phyloP scores from a whole-genome alignment of 1,140 invertebrate species.

The Lordiphosa clarofinis region DNA sequence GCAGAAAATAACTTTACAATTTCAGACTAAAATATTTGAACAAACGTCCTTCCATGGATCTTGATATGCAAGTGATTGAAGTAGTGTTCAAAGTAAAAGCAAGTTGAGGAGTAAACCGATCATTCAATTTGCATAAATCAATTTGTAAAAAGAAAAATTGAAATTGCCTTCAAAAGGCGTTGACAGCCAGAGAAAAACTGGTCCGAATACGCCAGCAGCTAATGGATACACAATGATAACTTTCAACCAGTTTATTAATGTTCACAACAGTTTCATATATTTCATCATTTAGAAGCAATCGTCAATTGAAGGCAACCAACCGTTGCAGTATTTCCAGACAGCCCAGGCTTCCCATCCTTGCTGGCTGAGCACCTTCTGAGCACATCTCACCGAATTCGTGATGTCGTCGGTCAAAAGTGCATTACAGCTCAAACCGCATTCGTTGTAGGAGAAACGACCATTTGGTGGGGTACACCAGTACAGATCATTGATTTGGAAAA shows the following conservation, averaged over 20 bases:
- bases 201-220: conserved; percentile 32
- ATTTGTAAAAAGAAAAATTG: conserved; percentile 33
- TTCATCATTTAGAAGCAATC: conserved; percentile 3
- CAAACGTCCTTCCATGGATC: conserved; percentile 8
- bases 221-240: conserved; percentile 40
- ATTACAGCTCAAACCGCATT: conserved; percentile 37
- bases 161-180: conserved; percentile 49
- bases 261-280: neutral
- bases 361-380: conserved; percentile 33
- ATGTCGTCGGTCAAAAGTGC: conserved; percentile 38
- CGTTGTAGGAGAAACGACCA: conserved; percentile 34
- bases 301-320: neutral
- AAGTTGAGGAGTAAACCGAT: conserved; percentile 13
- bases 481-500: conserved; percentile 64
- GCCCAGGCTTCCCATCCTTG: conserved; percentile 62
- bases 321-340: conserved; percentile 50
- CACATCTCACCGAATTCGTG: conserved; percentile 39
- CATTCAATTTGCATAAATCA: conserved; percentile 67
- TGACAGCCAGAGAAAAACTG: conserved; percentile 33
- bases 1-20: too few species aligned
- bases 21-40: conserved; percentile 9
- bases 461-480: conserved; percentile 55
- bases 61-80: conserved; percentile 6
- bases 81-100: conserved; percentile 40
- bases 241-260: conserved; percentile 25